A percentile compares a stretch with the other conserved stretches of the same genome.
Conservation (phyloP, 2,113 vertebrate genomes). For the Poicephalus gulielmi region DNA sequence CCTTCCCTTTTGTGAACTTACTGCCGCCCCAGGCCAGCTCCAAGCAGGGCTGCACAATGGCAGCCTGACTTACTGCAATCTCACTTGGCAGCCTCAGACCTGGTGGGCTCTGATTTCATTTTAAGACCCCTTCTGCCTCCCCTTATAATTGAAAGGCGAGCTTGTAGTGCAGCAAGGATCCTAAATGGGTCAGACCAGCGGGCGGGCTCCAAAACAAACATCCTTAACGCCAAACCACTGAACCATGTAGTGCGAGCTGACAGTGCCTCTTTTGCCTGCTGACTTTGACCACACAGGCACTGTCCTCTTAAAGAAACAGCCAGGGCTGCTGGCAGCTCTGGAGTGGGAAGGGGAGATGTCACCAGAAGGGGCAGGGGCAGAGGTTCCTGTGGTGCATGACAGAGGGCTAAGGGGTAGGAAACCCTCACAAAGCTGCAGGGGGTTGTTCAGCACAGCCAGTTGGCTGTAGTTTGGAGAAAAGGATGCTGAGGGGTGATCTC, state of each 20-base stretch:
- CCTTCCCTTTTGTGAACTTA: neutral
- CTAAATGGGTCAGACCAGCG: constrained; percentile 62
- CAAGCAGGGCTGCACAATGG: accelerated
- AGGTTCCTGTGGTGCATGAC: accelerated
- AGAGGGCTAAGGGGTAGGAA: neutral
- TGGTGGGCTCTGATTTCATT: neutral
- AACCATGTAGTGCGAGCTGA: constrained; percentile 51
- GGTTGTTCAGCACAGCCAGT: accelerated
- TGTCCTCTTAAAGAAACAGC: constrained; percentile 38
- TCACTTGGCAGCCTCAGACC: neutral
- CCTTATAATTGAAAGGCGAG: neutral
- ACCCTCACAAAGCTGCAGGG: neutral
- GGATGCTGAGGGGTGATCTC: neutral
- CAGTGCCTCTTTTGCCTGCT: constrained; percentile 39
- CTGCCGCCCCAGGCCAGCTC: neutral
- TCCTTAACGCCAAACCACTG: constrained; percentile 55
- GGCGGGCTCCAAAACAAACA: constrained; percentile 60
- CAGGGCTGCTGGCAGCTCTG: neutral
- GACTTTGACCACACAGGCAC: neutral
- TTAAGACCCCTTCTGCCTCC: neutral
- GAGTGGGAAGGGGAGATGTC: neutral
- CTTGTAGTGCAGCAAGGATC: constrained; percentile 10
- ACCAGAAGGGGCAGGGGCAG: accelerated
- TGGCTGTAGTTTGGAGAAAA: neutral
- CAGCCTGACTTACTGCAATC: accelerated